Evolutionary conservation across 1,140 invertebrate species (phyloP).

Genomic region (Drosophila murphyi): DNA sequence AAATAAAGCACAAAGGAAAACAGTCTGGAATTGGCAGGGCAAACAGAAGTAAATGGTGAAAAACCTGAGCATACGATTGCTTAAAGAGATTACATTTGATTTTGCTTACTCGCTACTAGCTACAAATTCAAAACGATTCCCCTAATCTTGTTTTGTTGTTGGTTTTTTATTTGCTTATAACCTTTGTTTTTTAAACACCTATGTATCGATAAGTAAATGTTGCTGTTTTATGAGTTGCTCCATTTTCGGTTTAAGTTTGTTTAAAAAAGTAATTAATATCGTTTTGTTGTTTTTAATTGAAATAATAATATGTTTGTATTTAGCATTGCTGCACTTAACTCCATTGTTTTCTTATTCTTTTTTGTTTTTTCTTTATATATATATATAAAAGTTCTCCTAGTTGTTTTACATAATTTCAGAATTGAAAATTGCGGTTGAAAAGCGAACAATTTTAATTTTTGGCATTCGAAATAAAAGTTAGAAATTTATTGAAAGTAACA

Average conservation of each 20-base stretch:
- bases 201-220: slow-evolving; percentile 31
- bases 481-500: slow-evolving; percentile 41
- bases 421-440: slow-evolving; percentile 43
- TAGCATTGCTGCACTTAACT: slow-evolving; percentile 34
- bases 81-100: slow-evolving; percentile 18
- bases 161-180: slow-evolving; percentile 44
- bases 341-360: neutral
- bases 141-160: slow-evolving; percentile 13
- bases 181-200: slow-evolving; percentile 46
- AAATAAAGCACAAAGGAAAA: slow-evolving; percentile 24
- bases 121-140: slow-evolving; percentile 50
- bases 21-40: slow-evolving; percentile 15
- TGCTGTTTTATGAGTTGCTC: slow-evolving; percentile 26
- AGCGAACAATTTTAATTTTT: slow-evolving; percentile 60
- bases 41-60: slow-evolving; percentile 2
- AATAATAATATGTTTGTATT: slow-evolving; percentile 50
- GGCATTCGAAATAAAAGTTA: slow-evolving; percentile 36
- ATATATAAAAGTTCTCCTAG: slow-evolving; percentile 54
- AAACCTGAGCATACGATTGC: slow-evolving; percentile 9
- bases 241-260: slow-evolving; percentile 20
- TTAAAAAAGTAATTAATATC: slow-evolving; percentile 70
- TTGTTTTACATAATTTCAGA: slow-evolving; percentile 39
- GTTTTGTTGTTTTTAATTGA: slow-evolving; percentile 57
- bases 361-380: slow-evolving; percentile 6
- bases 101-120: slow-evolving; percentile 66